Base-by-base conservation (phyloP, 2,797 vertebrate species). In the Mormyrops attenuatus region DNA sequence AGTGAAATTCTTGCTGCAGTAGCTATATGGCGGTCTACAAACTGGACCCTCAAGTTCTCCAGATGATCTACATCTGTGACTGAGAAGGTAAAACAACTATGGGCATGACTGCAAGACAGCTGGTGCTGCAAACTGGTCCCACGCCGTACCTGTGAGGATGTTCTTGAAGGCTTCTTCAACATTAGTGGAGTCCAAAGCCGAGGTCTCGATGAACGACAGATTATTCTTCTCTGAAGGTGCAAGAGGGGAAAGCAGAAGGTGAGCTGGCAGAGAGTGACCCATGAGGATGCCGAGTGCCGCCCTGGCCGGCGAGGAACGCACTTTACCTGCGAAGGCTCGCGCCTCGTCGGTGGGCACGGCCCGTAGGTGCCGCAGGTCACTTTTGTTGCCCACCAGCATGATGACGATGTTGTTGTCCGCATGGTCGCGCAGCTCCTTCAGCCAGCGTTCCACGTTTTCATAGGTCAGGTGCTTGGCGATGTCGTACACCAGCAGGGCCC, bases 321-420 rank as follows among this genome's bases (percentile, higher is more conserved):
- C 50, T 52, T 52, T 52, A 52, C 50, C 50, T 52, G 50, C 50
- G 4, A 52, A 52, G 3, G 50, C 50, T 13, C 50, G 50, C 13
- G 50, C 50, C 50, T 52, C 50, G 50, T 52, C 50, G 0, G 50
- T 52, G 50, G 50, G 50, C 13, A 52, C 50, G 3, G 50, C 50
- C 50, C 50, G 50, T 52, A 52, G 50, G 50, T 52, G 50, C 50
- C 50, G 50, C 50, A 52, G 50, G 50, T 52, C 50, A 3, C 50
- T 52, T 15, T 99, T 99, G 97, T 99, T 99, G 91, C 98, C 97
- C 0, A 52, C 50, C 50, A 52, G 50, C 50, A 52, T 99, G 94
- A 99, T 99, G 92, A 99, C 97, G 0, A 99, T 99, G 93, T 99
- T 99, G 95, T 97, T 98, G 94, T 99, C 98, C 0, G 98, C 98